Evolutionary conservation across 35 echinoderm and acorn worm genomes (phyloP), one percentile per base, ranked within the genome.

Genomic region (Heliocidaris tuberculata): DNA sequence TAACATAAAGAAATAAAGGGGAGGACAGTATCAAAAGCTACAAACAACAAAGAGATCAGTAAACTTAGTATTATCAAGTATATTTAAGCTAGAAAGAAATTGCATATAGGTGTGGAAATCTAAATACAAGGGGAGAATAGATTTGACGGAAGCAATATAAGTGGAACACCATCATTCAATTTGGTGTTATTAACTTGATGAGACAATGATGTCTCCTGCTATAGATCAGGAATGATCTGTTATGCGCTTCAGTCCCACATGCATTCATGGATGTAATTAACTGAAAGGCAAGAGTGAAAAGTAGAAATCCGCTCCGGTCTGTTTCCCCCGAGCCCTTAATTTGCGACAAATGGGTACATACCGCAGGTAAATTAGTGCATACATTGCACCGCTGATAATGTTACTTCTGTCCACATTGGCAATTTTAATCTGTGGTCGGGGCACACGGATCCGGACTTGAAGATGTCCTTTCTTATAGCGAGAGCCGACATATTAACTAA

Each of bases 221-320:
- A n/a, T 78, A n/a, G 4, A 78, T 78, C 65, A 78, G 65, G 21
- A 78, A 78, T 78, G 65, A 78, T 24, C 27, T 27, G 21, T 78
- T 78, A 78, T 78, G 27, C 27, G 65, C 65, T 78, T 78, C 65
- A 7, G 65, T 78, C 65, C 65, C 65, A 78, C 65, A 78, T 78
- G 65, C 65, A 78, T 78, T 78, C 65, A 78, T 78, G 65, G 65
- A 78, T 78, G 65, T 78, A 78, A 78, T 78, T 78, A 78, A 78
- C 27, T 78, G 65, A 78, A 78, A 78, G 65, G 65, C 21, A 78
- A 78, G 17, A 70, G 65, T 78, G 65, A 78, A n/a, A 78, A 24
- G 27, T n/a, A 78, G 65, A 78, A 21, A 78, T 78, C 65, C 27
- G 65, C 65, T 78, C 21, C 21, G 65, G 15, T 78, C 65, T 78